These are phyloP conservation scores for Pedicia rivosa DNA, from an alignment of 2,888 invertebrate genomes.

Conservation along the genomic window DNA sequence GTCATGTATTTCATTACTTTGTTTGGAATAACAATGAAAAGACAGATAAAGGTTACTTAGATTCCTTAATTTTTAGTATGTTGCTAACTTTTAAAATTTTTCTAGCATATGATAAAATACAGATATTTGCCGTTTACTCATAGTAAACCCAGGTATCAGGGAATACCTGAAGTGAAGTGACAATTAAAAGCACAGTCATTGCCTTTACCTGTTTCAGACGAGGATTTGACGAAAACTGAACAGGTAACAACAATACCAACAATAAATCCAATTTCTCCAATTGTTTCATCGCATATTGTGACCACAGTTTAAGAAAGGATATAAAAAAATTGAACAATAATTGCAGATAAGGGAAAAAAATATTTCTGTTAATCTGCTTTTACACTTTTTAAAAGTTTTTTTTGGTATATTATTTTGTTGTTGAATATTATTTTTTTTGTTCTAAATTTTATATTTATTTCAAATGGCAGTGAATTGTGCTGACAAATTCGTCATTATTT, in stretches of 20 bases:
- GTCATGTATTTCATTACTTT: slow-evolving; percentile 99
- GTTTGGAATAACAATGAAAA: slow-evolving; percentile 98
- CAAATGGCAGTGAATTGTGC: slow-evolving; percentile 4
- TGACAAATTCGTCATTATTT: not conserved
- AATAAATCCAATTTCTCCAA: slow-evolving; percentile 14
- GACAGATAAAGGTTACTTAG: slow-evolving; percentile 85
- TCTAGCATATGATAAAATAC: slow-evolving; percentile 99
- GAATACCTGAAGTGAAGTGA: slow-evolving; percentile 35
- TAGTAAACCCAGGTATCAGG: slow-evolving; percentile 91
- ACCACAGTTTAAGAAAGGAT: slow-evolving; percentile 21
- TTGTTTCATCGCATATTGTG: slow-evolving; percentile 28
- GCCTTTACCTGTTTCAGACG: slow-evolving; percentile 6
- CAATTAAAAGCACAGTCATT: slow-evolving; percentile 34
- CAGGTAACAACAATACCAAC: slow-evolving; percentile 14
- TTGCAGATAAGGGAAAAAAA: not conserved
- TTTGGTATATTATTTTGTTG: too few species aligned
- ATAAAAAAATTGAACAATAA: not conserved
- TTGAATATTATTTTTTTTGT: not conserved
- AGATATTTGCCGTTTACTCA: slow-evolving; percentile 97
- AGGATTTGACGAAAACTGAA: slow-evolving; percentile 2
- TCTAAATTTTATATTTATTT: not conserved
- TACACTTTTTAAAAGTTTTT: too few species aligned
- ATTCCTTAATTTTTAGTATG: not conserved
- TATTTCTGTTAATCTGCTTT: slow-evolving; percentile 1
- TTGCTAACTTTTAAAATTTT: slow-evolving; percentile 22